These are phyloP conservation scores for Aurelia coerulea DNA, from an alignment of 30 jellyfish, hydroid and myxozoan species.

Conservation along the genomic window DNA sequence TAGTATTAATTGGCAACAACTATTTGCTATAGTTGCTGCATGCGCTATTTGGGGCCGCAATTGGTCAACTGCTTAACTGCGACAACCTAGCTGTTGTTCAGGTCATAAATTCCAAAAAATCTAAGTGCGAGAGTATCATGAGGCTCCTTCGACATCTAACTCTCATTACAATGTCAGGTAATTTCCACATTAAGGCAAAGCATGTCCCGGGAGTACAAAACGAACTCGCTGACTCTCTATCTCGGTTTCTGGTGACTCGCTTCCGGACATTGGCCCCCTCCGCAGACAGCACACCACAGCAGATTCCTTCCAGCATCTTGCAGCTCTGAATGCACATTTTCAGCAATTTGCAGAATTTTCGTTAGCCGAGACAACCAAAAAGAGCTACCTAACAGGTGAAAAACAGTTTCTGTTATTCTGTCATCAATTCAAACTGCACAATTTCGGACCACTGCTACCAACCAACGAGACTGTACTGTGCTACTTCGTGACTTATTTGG, in stretches of 20 bases:
- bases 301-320: constrained; percentile 1
- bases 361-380: background rate
- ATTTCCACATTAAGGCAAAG: background rate
- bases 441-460: background rate
- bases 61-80: background rate
- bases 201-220: constrained; percentile 8
- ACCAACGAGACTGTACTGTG: constrained; percentile 2
- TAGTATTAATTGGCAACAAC: background rate
- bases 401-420: background rate
- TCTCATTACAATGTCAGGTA: background rate
- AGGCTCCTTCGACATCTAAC: background rate
- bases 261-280: constrained; percentile 7
- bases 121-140: constrained; percentile 8
- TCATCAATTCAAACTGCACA: background rate
- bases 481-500: background rate
- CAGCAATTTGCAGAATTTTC: background rate
- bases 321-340: background rate
- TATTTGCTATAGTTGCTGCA: no score
- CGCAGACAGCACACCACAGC: constrained; percentile 3
- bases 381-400: constrained; percentile 10
- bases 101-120: constrained; percentile 8
- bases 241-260: constrained; percentile 14
- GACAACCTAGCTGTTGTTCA: background rate
- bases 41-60: no score
- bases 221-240: constrained; percentile 9